These are phyloP conservation scores for Carcina quercana DNA, from an alignment of 2,888 invertebrate species.

Conservation along the genomic window DNA sequence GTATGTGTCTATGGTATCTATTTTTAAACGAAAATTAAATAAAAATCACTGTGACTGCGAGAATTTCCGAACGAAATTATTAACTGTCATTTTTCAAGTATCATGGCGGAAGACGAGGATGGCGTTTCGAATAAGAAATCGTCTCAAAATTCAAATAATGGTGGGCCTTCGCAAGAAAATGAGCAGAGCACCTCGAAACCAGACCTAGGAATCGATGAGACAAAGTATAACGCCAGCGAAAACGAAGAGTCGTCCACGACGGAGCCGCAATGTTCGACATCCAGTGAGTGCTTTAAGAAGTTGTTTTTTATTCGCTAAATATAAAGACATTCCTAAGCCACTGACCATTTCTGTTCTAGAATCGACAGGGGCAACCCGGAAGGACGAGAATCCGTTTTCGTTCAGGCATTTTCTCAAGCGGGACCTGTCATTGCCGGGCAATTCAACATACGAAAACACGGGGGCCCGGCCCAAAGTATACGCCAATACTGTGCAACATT, in stretches of 20 bases:
- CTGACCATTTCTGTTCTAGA: slow-evolving; percentile 45
- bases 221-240: slow-evolving; percentile 59
- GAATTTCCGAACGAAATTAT: slow-evolving; percentile 31
- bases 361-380: slow-evolving; percentile 61
- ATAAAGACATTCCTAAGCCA: slow-evolving; percentile 43
- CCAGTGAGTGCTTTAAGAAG: slow-evolving; percentile 61
- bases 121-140: slow-evolving; percentile 67
- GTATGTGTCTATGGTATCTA: slow-evolving; percentile 4
- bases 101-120: slow-evolving; percentile 73
- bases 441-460: slow-evolving; percentile 77
- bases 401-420: slow-evolving; percentile 89
- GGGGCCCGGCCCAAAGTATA: slow-evolving; percentile 87
- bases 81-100: slow-evolving; percentile 60
- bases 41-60: slow-evolving; percentile 2
- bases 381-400: slow-evolving; percentile 87
- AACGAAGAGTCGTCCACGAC: slow-evolving; percentile 47
- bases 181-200: slow-evolving; percentile 56
- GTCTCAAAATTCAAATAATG: slow-evolving; percentile 59
- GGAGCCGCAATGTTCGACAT: slow-evolving; percentile 56
- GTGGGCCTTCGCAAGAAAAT: slow-evolving; percentile 46
- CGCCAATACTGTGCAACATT: slow-evolving; percentile 65
- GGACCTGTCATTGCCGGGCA: slow-evolving; percentile 70
- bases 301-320: slow-evolving; percentile 66
- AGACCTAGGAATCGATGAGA: slow-evolving; percentile 67
- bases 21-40: slow-evolving; percentile 29